phyloP scores from a whole-genome alignment of 2,797 vertebrate genomes.

The Erethizon dorsatum region DNA sequence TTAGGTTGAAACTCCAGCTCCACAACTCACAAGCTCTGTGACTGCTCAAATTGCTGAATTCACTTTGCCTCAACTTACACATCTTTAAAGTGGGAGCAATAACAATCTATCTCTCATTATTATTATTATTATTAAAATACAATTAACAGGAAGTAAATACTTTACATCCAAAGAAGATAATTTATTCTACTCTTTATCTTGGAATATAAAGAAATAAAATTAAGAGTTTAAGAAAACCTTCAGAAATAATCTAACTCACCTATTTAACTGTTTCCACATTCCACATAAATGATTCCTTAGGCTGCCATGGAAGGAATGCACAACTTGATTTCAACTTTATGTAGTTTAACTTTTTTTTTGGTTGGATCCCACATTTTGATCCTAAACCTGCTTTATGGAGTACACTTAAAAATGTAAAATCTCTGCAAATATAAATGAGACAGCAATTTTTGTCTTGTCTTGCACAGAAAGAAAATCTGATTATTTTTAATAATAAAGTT shows the following conservation, averaged over 20 bases:
- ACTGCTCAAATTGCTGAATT: background rate
- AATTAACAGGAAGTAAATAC: background rate
- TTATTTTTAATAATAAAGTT: background rate
- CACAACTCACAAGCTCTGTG: background rate
- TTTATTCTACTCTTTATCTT: background rate
- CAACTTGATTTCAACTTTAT: background rate
- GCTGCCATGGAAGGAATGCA: background rate
- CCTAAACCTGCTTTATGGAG: background rate
- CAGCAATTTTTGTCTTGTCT: too few species aligned
- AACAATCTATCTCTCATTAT: background rate
- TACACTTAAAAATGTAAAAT: background rate
- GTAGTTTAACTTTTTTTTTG: background rate
- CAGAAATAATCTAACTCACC: background rate
- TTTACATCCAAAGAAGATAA: background rate
- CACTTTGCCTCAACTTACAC: background rate
- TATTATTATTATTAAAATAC: background rate
- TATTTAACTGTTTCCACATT: background rate
- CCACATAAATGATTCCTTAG: background rate
- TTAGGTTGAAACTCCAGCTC: background rate
- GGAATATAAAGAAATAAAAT: background rate
- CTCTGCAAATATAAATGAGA: background rate
- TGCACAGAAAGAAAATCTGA: background rate
- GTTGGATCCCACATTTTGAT: background rate
- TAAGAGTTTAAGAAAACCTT: background rate
- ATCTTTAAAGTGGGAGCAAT: background rate